Evolutionary conservation across 2,888 invertebrate genomes (phyloP).

Genomic region (Eupithecia exiguata): DNA sequence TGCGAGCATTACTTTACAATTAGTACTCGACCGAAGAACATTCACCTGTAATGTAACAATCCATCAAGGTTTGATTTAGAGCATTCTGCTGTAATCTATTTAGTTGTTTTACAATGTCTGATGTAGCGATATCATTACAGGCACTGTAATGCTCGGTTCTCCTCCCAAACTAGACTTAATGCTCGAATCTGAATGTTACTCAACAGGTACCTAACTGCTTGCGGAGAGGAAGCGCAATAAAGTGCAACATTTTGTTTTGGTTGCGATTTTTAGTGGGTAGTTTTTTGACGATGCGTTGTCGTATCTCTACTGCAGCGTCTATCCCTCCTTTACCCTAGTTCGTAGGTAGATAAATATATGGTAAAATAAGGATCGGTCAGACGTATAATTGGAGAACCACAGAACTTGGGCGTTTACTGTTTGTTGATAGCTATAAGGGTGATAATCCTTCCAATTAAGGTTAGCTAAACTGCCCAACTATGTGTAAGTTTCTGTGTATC

Average conservation of each 20-base stretch:
- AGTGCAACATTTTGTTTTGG: not conserved
- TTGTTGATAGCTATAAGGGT: constrained; percentile 37
- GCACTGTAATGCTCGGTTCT: not conserved
- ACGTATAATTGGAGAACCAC: constrained; percentile 66
- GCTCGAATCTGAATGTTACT: not conserved
- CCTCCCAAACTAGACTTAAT: not conserved
- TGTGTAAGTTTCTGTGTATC: constrained; percentile 16
- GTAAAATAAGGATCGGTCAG: constrained; percentile 66
- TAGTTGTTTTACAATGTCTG: not conserved
- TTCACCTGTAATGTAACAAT: not conserved
- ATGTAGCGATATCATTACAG: not conserved
- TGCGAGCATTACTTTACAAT: too few relatives aligned
- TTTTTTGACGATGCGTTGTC: not conserved
- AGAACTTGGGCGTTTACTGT: constrained; percentile 38
- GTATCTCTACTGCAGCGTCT: not conserved
- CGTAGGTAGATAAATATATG: constrained; percentile 22
- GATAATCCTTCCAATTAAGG: constrained; percentile 26
- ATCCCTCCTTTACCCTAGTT: not conserved
- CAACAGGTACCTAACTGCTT: not conserved
- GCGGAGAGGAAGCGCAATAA: not conserved
- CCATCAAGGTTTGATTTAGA: not conserved
- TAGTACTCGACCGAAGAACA: too few relatives aligned
- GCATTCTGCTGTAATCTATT: not conserved
- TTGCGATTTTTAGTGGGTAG: not conserved
- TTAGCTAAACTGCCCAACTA: constrained; percentile 21